Conservation (phyloP, 2,888 invertebrate species). For the Pristionchus mayeri region DNA sequence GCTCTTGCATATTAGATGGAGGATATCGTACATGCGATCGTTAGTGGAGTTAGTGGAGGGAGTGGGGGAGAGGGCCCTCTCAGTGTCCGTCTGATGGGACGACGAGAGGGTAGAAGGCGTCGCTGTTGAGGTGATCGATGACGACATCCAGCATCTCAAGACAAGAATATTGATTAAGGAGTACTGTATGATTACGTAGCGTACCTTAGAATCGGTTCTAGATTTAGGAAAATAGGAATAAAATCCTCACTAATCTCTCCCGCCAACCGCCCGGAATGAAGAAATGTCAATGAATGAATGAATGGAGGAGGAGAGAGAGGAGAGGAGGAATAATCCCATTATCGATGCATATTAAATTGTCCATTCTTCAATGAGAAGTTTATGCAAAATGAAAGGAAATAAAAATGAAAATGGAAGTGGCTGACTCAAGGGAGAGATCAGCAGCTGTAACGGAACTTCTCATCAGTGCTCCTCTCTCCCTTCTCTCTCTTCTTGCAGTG, state of each 20-base stretch:
- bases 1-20: no score
- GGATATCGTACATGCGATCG: not conserved
- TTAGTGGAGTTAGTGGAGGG: not conserved
- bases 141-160: conserved; percentile 7
- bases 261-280: conserved; percentile 23
- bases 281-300: not conserved
- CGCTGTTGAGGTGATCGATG: not conserved
- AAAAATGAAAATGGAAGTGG: no score
- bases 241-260: not conserved
- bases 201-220: no score
- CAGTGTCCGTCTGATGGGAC: not conserved
- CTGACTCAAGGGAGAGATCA: no score
- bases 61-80: not conserved
- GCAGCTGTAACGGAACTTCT: no score
- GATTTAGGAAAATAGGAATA: not conserved
- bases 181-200: not conserved
- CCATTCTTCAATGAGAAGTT: not conserved
- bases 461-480: not conserved
- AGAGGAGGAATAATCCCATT: not conserved
- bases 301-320: not conserved
- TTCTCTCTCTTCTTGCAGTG: conserved; percentile 11
- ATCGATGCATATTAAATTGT: not conserved
- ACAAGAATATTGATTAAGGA: not conserved
- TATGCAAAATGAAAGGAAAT: not conserved
- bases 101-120: not conserved